A percentile compares a stretch with the other conserved stretches of the same genome.
Evolutionary conservation across 2,113 vertebrate species (phyloP).

Genomic region (Orthochromis malagaraziensis): DNA sequence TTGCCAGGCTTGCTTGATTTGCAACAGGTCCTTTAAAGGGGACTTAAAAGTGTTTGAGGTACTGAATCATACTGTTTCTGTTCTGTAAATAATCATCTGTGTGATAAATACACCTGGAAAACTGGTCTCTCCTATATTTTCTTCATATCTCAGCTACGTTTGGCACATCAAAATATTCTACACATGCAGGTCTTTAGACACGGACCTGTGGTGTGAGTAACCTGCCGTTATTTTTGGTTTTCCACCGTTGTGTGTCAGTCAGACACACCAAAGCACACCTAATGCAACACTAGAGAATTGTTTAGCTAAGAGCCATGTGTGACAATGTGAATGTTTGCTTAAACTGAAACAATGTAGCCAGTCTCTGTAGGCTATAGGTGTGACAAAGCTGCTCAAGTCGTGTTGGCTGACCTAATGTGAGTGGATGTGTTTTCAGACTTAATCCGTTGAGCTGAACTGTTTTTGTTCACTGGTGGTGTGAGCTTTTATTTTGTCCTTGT

Average conservation of each 20-base stretch:
- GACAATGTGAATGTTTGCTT: conserved; percentile 55
- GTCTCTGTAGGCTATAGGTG: neutral
- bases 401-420: neutral
- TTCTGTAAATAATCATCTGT: conserved; percentile 68
- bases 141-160: neutral
- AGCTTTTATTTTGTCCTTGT: neutral
- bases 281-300: conserved; percentile 17
- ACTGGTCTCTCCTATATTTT: neutral
- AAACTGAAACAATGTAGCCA: neutral
- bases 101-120: conserved; percentile 53
- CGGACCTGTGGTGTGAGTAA: neutral
- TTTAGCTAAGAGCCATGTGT: conserved; percentile 29
- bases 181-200: neutral
- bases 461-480: neutral
- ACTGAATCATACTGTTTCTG: conserved; percentile 28
- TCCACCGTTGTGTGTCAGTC: neutral
- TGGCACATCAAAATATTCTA: neutral
- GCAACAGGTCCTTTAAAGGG: neutral
- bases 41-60: conserved; percentile 17
- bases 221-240: neutral
- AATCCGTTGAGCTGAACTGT: neutral
- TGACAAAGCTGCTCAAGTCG: neutral
- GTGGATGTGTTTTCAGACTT: neutral
- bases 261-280: conserved; percentile 12
- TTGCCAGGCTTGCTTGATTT: neutral